phyloP scores from a whole-genome alignment of 2,113 vertebrate genomes.

The Crotalus horridus region DNA sequence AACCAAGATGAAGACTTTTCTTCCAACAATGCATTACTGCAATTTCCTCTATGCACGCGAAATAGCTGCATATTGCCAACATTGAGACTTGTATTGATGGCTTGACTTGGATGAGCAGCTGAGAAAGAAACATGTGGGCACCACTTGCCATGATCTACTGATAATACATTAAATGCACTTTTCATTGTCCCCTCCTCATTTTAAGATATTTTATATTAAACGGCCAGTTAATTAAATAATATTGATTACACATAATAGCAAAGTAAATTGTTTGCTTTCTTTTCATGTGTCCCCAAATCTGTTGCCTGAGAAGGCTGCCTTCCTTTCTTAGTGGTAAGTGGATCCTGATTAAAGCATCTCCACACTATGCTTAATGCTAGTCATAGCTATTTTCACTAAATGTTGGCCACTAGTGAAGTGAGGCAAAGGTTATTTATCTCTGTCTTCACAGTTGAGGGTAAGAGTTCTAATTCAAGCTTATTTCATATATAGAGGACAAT shows the following conservation, averaged over 20 bases:
- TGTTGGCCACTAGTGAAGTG: background rate
- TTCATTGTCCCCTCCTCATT: background rate
- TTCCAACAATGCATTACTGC: background rate
- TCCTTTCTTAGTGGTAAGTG: background rate
- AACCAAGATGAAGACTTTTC: too few relatives aligned
- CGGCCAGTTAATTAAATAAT: background rate
- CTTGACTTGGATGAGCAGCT: background rate
- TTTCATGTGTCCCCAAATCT: background rate
- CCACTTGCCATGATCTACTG: background rate
- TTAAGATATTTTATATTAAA: background rate
- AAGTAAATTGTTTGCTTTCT: background rate
- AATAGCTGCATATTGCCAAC: background rate
- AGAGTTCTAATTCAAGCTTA: background rate
- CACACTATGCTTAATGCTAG: background rate
- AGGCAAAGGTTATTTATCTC: background rate
- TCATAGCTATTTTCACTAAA: background rate
- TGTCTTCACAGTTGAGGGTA: background rate
- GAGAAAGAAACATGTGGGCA: background rate
- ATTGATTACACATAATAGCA: background rate
- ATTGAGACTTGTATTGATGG: background rate
- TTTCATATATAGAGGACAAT: background rate
- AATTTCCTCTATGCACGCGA: background rate
- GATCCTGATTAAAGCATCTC: background rate
- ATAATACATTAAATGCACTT: background rate
- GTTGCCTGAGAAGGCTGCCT: background rate